phyloP scores from a whole-genome alignment of 1,140 invertebrate species.

The Galleria mellonella region DNA sequence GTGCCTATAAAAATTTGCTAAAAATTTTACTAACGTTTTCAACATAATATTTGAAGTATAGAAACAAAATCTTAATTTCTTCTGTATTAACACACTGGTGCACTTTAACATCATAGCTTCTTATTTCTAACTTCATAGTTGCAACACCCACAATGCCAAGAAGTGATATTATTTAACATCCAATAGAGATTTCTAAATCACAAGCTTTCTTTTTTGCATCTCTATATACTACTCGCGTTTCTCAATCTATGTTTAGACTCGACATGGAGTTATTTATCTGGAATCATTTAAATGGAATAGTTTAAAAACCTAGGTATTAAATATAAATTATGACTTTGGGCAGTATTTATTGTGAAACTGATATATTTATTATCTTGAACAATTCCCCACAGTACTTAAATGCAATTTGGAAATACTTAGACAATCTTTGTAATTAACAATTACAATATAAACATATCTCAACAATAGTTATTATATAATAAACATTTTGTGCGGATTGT shows the following conservation, averaged over 20 bases:
- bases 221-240: not conserved
- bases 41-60: conserved; percentile 9
- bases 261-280: conserved; percentile 27
- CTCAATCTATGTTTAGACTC: conserved; percentile 30
- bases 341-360: too few relatives aligned
- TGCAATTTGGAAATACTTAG: conserved; percentile 15
- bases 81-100: not conserved
- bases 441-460: conserved; percentile 13
- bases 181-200: conserved; percentile 4
- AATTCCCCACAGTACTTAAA: conserved; percentile 36
- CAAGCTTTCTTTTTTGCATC: conserved; percentile 1
- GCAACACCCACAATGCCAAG: not conserved
- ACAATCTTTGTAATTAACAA: not conserved
- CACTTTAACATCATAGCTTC: not conserved
- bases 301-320: not conserved
- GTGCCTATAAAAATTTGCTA: conserved; percentile 22
- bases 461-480: conserved; percentile 15
- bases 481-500: conserved; percentile 41
- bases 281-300: conserved; percentile 25
- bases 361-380: conserved; percentile 18
- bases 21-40: conserved; percentile 21
- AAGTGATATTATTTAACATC: not conserved
- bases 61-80: not conserved
- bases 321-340: conserved; percentile 13
- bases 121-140: not conserved